phyloP scores from a whole-genome alignment of 2,888 invertebrate genomes.

The Frankliniella fusca region DNA sequence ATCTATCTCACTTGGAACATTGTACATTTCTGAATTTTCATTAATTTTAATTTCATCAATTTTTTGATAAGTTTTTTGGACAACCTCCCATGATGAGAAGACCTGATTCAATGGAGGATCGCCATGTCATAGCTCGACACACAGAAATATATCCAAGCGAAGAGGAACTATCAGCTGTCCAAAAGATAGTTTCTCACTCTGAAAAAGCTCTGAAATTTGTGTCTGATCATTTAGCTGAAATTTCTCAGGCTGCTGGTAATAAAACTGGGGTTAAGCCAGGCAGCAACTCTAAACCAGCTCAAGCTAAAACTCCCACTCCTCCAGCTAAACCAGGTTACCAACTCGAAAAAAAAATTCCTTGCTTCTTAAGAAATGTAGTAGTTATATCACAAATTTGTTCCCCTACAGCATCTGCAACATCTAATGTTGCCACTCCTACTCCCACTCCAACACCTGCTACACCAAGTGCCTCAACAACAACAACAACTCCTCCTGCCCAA shows the following conservation, averaged over 20 bases:
- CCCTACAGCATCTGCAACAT: slow-evolving; percentile 38
- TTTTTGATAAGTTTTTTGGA: slow-evolving; percentile 19
- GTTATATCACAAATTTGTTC: not conserved
- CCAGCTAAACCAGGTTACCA: slow-evolving; percentile 33
- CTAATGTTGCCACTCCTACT: slow-evolving; percentile 37
- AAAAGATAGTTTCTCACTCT: slow-evolving; percentile 86
- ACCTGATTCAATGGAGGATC: slow-evolving; percentile 91
- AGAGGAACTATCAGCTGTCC: slow-evolving; percentile 81
- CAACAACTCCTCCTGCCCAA: slow-evolving; percentile 42
- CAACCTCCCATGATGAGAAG: slow-evolving; percentile 57
- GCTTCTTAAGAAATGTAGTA: not conserved
- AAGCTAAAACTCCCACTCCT: slow-evolving; percentile 32
- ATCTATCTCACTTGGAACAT: no score
- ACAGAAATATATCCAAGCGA: slow-evolving; percentile 91
- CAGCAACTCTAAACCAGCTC: slow-evolving; percentile 30
- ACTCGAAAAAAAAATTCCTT: not conserved
- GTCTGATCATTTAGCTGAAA: slow-evolving; percentile 78
- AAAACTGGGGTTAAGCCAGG: slow-evolving; percentile 30
- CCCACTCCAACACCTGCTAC: slow-evolving; percentile 43
- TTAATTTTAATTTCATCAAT: no score
- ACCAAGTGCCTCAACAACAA: slow-evolving; percentile 36
- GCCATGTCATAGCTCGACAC: slow-evolving; percentile 90
- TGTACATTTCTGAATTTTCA: no score
- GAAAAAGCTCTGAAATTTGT: slow-evolving; percentile 92
- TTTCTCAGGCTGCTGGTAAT: slow-evolving; percentile 41